Percentiles rank a stretch among this genome's conserved stretches.
Conservation (phyloP, 1,140 invertebrate genomes). For the Brachionus manjavacas region DNA sequence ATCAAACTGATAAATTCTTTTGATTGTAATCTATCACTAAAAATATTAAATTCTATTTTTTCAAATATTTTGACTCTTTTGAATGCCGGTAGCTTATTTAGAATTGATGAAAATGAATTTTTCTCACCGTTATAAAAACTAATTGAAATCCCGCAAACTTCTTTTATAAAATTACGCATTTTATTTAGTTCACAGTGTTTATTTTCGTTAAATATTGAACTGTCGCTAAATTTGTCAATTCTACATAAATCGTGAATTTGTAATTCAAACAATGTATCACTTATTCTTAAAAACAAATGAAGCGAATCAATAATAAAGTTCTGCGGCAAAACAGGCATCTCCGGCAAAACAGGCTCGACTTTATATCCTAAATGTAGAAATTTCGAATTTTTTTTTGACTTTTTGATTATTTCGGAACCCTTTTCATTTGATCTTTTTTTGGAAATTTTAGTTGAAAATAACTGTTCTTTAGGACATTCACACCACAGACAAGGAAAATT, state of each 20-base stretch:
- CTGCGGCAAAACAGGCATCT: not conserved
- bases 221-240: not conserved
- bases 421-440: not conserved
- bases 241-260: not conserved
- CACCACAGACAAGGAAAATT: not conserved
- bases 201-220: not conserved
- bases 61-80: not conserved
- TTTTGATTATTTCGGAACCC: not conserved
- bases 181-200: not conserved
- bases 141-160: not conserved
- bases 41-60: not conserved
- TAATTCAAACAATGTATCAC: not conserved
- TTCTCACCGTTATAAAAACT: not conserved
- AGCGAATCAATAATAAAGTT: not conserved
- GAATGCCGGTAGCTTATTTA: not conserved
- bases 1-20: not conserved
- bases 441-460: not conserved
- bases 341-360: not conserved
- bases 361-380: not conserved
- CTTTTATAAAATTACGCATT: not conserved
- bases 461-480: not conserved
- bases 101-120: not conserved
- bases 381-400: not conserved
- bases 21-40: not conserved
- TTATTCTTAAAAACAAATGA: not conserved